Percentiles rank a stretch among this genome's conserved stretches.
Conservation (phyloP, 30 jellyfish, hydroid and myxozoan genomes). For the Mastigias papua region DNA sequence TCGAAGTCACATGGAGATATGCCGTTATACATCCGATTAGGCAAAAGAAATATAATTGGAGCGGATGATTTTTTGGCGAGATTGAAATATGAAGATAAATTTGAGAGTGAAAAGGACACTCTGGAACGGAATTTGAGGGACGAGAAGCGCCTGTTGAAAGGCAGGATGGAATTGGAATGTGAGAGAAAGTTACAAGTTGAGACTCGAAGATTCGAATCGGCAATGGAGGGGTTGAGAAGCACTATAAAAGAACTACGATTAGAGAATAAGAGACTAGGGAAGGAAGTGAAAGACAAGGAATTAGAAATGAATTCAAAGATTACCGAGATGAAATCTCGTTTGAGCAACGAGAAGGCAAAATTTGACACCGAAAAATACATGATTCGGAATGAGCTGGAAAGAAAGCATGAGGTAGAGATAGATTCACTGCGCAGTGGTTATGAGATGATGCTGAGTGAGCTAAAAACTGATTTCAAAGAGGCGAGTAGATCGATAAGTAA, state of each 20-base stretch:
- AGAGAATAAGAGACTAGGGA: constrained; percentile 54
- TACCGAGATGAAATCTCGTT: constrained; percentile 49
- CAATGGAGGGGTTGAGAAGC: constrained; percentile 63
- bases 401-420: constrained; percentile 38
- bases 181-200: constrained; percentile 67
- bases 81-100: constrained; percentile 74
- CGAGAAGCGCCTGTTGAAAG: constrained; percentile 78
- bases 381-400: constrained; percentile 61
- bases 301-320: constrained; percentile 46
- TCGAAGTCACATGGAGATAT: neutral
- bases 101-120: constrained; percentile 84
- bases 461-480: constrained; percentile 51
- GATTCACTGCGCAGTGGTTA: constrained; percentile 65
- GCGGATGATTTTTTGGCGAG: constrained; percentile 89
- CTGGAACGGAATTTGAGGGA: constrained; percentile 86
- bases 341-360: constrained; percentile 53
- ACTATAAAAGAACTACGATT: constrained; percentile 57
- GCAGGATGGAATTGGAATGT: constrained; percentile 76
- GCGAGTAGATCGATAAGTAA: constrained; percentile 44
- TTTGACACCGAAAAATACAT: constrained; percentile 43
- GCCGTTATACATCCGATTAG: constrained; percentile 60
- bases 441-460: constrained; percentile 65
- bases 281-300: constrained; percentile 6
- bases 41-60: constrained; percentile 62
- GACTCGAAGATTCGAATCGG: constrained; percentile 55